A percentile compares a stretch with the other conserved stretches of the same genome.
Conservation (phyloP, 53 echinoderm and acorn worm genomes). For the Crossaster papposus region DNA sequence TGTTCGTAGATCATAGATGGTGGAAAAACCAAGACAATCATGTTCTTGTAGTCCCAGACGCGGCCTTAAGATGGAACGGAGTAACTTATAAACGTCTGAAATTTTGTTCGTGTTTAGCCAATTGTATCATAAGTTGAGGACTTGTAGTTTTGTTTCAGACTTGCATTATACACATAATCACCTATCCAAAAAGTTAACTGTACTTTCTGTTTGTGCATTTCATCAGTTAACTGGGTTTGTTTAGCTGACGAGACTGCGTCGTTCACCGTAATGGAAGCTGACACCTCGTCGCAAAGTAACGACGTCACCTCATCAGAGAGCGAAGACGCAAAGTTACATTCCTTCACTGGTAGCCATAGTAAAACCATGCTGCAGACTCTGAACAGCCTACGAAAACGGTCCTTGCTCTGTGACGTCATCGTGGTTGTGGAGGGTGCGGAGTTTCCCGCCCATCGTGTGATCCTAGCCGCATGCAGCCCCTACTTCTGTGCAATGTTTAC, state of each 20-base stretch:
- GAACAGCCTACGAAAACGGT: slow-evolving; percentile 68
- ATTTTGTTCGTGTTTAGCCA: background rate
- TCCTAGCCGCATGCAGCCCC: slow-evolving; percentile 82
- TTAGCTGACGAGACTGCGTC: background rate
- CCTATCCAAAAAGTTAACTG: background rate
- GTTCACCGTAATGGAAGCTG: background rate
- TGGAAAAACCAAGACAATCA: no score
- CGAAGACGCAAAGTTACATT: slow-evolving; percentile 2
- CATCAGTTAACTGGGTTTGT: background rate
- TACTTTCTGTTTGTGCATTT: background rate
- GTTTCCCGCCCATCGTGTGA: slow-evolving; percentile 78
- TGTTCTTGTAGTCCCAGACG: no score
- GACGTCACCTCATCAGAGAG: background rate
- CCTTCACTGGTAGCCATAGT: slow-evolving; percentile 63
- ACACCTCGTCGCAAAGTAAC: background rate
- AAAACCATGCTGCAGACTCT: slow-evolving; percentile 69
- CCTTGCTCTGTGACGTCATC: slow-evolving; percentile 76
- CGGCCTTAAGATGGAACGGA: no score
- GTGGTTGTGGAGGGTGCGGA: slow-evolving; percentile 67
- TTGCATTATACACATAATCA: background rate
- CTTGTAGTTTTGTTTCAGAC: background rate
- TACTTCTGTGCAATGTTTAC: slow-evolving; percentile 95
- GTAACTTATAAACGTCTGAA: no score
- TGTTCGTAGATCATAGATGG: no score
- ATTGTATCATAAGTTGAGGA: background rate